phyloP scores from a whole-genome alignment of 1,140 invertebrate species.

The Aphidius ervi region DNA sequence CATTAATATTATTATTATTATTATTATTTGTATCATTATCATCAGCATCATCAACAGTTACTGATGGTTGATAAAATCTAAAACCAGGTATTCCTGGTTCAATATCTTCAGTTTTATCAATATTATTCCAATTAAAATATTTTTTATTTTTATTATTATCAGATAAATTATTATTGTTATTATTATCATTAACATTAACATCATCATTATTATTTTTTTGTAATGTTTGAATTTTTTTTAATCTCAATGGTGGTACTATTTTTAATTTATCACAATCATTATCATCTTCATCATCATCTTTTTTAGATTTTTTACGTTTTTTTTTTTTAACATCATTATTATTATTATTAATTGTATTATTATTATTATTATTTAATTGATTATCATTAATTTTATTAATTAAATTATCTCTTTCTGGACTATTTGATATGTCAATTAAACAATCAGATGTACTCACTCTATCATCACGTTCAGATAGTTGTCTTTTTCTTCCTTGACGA shows the following conservation, averaged over 20 bases:
- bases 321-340: slow-evolving; percentile 8
- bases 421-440: slow-evolving; percentile 21
- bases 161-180: neutral
- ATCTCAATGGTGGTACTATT: slow-evolving; percentile 35
- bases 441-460: neutral
- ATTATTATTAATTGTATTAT: neutral
- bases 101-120: neutral
- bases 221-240: slow-evolving; percentile 34
- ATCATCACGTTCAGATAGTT: neutral
- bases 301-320: slow-evolving; percentile 10
- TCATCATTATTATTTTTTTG: slow-evolving; percentile 10
- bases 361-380: no score
- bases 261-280: slow-evolving; percentile 15
- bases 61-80: slow-evolving; percentile 5
- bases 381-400: neutral
- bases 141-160: neutral
- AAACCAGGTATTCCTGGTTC: neutral
- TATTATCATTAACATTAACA: neutral
- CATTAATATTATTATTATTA: slow-evolving; percentile 20
- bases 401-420: slow-evolving; percentile 20
- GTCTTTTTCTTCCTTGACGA: slow-evolving; percentile 12
- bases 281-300: neutral
- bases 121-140: neutral
- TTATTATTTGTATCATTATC: slow-evolving; percentile 35
- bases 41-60: neutral